phyloP scores from a whole-genome alignment of 2,113 vertebrate species.

The Pseudorasbora parva region DNA sequence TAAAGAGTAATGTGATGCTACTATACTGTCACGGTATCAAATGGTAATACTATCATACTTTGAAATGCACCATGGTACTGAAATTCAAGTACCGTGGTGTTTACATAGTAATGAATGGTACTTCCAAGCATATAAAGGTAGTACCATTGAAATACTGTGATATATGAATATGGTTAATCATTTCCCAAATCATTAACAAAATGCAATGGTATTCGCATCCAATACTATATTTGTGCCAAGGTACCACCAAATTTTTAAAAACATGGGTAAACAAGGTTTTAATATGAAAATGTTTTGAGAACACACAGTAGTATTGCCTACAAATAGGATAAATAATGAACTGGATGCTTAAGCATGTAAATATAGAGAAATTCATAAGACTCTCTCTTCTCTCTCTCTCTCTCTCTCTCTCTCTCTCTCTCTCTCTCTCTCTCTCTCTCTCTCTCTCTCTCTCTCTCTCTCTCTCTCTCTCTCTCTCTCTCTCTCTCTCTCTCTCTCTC shows the following conservation, averaged over 20 bases:
- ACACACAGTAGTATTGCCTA: neutral
- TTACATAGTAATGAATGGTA: neutral
- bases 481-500: conserved; percentile 38
- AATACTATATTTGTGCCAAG: too few species aligned
- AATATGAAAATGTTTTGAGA: neutral
- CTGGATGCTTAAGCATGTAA: neutral
- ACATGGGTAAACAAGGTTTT: neutral
- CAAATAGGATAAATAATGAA: conserved; percentile 12
- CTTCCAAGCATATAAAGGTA: too few species aligned
- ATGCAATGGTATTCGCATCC: too few species aligned
- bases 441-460: conserved; percentile 39
- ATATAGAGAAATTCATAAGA: neutral
- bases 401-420: conserved; percentile 21
- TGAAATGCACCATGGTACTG: neutral
- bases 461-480: conserved; percentile 42
- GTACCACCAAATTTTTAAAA: too few species aligned
- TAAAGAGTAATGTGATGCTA: neutral
- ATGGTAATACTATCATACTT: too few species aligned
- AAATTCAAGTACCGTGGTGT: neutral
- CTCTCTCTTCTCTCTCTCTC: conserved; percentile 7
- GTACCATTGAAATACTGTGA: too few species aligned
- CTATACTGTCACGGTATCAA: too few species aligned
- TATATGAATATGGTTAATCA: too few species aligned
- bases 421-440: conserved; percentile 45
- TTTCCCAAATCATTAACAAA: too few species aligned